A percentile compares a stretch with the other conserved stretches of the same genome.
phyloP scores from a whole-genome alignment of 2,888 invertebrate species.

The Hydraecia micacea region DNA sequence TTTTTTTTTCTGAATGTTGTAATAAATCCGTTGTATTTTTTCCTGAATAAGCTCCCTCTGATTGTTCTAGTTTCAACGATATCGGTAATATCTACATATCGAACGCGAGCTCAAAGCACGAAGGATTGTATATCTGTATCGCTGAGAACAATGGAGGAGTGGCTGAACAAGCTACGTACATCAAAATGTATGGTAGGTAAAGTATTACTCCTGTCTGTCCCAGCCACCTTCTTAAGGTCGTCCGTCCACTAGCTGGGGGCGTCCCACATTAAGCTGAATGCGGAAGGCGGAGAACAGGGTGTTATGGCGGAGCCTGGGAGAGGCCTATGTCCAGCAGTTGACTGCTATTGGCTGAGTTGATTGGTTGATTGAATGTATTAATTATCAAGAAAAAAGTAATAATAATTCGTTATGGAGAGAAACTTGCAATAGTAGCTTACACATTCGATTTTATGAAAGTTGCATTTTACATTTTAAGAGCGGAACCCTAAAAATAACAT shows the following conservation, averaged over 20 bases:
- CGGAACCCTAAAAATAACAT: neutral
- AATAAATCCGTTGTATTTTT: neutral
- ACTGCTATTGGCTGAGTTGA: too few relatives aligned
- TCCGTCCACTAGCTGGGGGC: too few relatives aligned
- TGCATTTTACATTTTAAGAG: neutral
- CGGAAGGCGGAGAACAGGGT: too few relatives aligned
- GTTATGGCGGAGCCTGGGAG: too few relatives aligned
- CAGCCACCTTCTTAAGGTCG: too few relatives aligned
- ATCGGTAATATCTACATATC: constrained; percentile 81
- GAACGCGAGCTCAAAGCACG: constrained; percentile 83
- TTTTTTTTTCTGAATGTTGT: neutral
- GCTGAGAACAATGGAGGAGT: constrained; percentile 90
- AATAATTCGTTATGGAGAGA: neutral
- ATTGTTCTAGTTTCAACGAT: constrained; percentile 79
- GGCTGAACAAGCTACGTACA: constrained; percentile 78
- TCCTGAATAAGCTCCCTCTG: neutral
- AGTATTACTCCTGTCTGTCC: neutral
- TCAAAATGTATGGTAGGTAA: constrained; percentile 82
- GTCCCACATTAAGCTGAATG: too few relatives aligned
- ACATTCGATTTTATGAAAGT: neutral
- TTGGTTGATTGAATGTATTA: too few relatives aligned
- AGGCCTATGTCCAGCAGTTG: too few relatives aligned
- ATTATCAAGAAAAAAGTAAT: neutral
- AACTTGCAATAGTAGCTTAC: neutral
- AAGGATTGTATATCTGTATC: constrained; percentile 90